A percentile compares a stretch with the other conserved stretches of the same genome.
Conservation (phyloP, 2,888 invertebrate species). For the Liposcelis brunnea region DNA sequence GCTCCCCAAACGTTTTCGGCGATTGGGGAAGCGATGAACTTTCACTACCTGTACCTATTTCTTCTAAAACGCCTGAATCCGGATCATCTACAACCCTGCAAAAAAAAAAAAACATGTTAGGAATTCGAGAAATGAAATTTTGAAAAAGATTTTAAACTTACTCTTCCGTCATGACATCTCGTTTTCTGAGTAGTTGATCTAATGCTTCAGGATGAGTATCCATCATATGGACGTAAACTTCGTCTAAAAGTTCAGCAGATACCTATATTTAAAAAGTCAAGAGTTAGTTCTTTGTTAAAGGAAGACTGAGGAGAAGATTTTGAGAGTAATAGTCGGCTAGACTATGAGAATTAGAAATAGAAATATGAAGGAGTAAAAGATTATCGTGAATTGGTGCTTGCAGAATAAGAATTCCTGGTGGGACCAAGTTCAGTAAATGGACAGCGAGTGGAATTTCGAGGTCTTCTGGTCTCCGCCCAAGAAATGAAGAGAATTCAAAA, state of each 20-base stretch:
- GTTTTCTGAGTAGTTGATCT: constrained; percentile 35
- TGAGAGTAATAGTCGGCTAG: too few species aligned
- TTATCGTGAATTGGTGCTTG: too few species aligned
- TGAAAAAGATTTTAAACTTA: constrained; percentile 20
- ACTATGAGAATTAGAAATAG: too few species aligned
- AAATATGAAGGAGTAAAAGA: too few species aligned
- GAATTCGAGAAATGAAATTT: not conserved
- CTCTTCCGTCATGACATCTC: constrained; percentile 26
- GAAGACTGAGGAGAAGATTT: too few species aligned
- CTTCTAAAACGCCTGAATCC: constrained; percentile 21
- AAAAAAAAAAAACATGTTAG: constrained; percentile 12
- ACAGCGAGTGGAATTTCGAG: too few species aligned
- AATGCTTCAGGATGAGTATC: constrained; percentile 69
- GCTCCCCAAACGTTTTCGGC: constrained; percentile 16
- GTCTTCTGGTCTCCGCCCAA: too few species aligned
- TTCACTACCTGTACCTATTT: constrained; percentile 24
- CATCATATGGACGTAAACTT: constrained; percentile 70
- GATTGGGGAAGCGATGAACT: constrained; percentile 28
- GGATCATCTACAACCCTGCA: constrained; percentile 27
- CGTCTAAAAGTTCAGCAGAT: constrained; percentile 65
- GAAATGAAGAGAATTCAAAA: too few species aligned
- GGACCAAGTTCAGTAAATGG: too few species aligned
- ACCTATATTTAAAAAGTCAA: constrained; percentile 27
- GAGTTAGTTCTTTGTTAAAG: not conserved
- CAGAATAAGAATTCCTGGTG: too few species aligned